A percentile compares a stretch with the other conserved stretches of the same genome.
These are phyloP conservation scores for Cataglyphis albicans DNA, from an alignment of 2,888 invertebrate genomes.

Conservation along the genomic window DNA sequence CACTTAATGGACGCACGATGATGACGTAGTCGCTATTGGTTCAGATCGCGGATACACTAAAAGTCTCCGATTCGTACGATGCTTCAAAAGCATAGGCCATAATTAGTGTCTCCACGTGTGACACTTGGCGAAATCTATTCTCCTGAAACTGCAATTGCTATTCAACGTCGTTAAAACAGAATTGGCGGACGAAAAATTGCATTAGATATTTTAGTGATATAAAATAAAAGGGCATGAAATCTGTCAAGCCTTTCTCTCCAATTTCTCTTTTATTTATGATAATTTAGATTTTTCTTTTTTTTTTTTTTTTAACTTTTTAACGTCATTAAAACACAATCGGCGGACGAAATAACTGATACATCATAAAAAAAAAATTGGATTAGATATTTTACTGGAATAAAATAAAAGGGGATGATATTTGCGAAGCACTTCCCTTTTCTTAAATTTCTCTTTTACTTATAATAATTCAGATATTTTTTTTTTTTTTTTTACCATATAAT, in stretches of 20 bases:
- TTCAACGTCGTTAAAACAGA: neutral
- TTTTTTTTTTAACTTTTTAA: too few species aligned
- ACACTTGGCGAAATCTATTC: neutral
- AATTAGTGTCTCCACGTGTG: conserved; percentile 15
- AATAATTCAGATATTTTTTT: neutral
- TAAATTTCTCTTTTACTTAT: neutral
- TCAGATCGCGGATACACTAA: conserved; percentile 50
- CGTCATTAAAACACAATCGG: too few species aligned
- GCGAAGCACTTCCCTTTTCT: neutral
- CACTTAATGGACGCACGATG: conserved; percentile 64
- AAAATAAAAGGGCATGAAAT: neutral
- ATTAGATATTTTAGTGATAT: neutral
- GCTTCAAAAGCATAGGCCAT: conserved; percentile 38
- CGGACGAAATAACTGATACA: too few species aligned
- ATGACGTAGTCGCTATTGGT: conserved; percentile 59
- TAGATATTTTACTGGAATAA: neutral
- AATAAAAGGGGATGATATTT: neutral
- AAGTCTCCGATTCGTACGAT: conserved; percentile 58
- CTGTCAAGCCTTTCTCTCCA: neutral
- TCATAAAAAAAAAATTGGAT: neutral
- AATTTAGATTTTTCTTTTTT: neutral
- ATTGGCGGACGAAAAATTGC: neutral
- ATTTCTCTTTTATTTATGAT: neutral
- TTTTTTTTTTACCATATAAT: neutral
- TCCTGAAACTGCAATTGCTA: neutral